Conservation (phyloP, 2,113 vertebrate genomes). For the Amazona guildingii region DNA sequence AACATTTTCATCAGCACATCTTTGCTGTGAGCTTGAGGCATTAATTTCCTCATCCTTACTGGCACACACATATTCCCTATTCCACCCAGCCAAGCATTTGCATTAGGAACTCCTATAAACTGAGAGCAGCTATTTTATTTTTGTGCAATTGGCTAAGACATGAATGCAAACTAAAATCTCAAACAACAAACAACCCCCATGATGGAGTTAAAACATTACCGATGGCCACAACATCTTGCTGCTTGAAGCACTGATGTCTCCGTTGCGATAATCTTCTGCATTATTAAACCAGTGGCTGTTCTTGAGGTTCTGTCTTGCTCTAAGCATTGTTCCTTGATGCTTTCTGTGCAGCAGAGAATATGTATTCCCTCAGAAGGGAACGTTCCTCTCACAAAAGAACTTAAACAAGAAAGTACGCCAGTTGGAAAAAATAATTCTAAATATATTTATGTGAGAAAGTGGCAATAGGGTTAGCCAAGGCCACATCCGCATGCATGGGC, state of each 20-base stretch:
- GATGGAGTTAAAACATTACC: not conserved
- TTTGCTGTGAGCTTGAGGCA: not conserved
- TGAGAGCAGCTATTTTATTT: not conserved
- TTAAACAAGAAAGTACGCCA: not conserved
- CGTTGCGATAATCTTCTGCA: no score
- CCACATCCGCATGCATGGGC: not conserved
- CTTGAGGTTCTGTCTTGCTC: not conserved
- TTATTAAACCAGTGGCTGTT: not conserved
- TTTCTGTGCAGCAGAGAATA: not conserved
- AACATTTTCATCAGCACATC: not conserved
- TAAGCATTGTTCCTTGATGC: not conserved
- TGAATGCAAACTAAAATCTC: not conserved
- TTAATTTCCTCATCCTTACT: not conserved
- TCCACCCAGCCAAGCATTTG: not conserved
- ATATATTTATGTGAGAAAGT: not conserved
- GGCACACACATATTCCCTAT: not conserved
- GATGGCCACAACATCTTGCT: not conserved
- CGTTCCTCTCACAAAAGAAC: not conserved
- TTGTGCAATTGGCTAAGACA: not conserved
- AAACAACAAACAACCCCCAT: not conserved
- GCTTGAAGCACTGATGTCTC: not conserved
- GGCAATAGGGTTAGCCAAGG: not conserved
- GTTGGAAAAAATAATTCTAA: not conserved
- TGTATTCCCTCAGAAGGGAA: not conserved
- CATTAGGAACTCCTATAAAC: not conserved